Evolutionary conservation across 2,797 vertebrate genomes (phyloP), one percentile per base, ranked within the genome.

Genomic region (Syngnathus acus): DNA sequence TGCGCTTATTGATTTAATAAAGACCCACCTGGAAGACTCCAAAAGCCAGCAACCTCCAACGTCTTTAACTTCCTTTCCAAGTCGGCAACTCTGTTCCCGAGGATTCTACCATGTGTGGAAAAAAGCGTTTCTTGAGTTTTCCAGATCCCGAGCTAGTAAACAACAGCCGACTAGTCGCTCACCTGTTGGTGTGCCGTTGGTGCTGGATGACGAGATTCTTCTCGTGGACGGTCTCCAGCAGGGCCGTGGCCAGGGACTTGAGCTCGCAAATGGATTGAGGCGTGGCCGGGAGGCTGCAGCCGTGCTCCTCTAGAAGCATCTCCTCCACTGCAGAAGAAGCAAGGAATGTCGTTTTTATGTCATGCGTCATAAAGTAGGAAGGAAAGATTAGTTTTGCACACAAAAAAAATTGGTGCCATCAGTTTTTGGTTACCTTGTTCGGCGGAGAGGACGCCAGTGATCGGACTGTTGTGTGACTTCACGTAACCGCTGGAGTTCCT

Each of bases 161-260:
- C 14, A 47, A 16, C 14, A 47, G 45, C 13, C 45, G 5, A 47
- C 26, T 40, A 10, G 7, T 5, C 10, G 14, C 13, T 66, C 87
- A 98, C 97, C 94, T 97, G 92, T 97, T 99, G 68, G 95, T 97
- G 88, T 99, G 95, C 23, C 96, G 91, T 84, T 99, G 97, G 86
- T 99, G 97, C 85, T 98, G 96, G 83, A 99, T 93, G 81, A 98
- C 92, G 90, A 99, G 93, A 82, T 97, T 99, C 85, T 99, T 99
- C 84, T 99, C 97, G 1, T 99, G 96, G 80, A 99, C 97, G 4
- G 95, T 98, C 88, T 99, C 97, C 82, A 99, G 83, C 75, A 99
- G 90, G 43, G 97, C 97, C 0, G 95, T 96, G 58, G 97, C 96
- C 85, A 99, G 88, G 57, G 96, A 98, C 86, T 98, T 98, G 77